Conservation (phyloP, 2,888 invertebrate species). For the Elysia crispata region DNA sequence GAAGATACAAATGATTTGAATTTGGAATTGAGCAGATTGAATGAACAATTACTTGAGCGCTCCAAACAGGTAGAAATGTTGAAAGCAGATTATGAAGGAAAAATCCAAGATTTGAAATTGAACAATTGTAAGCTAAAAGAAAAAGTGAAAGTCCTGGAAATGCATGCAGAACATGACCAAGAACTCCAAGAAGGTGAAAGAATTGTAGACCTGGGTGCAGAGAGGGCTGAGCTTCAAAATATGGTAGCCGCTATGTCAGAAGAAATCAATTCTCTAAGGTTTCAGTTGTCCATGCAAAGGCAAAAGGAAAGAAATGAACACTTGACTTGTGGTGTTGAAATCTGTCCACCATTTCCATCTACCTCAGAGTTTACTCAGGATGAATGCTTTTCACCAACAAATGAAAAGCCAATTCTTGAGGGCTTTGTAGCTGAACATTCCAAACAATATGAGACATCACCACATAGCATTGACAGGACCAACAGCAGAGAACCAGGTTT, state of each 20-base stretch:
- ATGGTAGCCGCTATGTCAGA: slow-evolving; percentile 46
- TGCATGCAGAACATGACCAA: slow-evolving; percentile 29
- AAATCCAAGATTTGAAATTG: slow-evolving; percentile 32
- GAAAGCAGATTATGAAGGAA: slow-evolving; percentile 33
- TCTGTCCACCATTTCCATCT: not conserved
- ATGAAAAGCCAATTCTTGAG: slow-evolving; percentile 28
- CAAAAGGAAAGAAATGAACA: not conserved
- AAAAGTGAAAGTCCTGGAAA: slow-evolving; percentile 13
- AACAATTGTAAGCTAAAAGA: slow-evolving; percentile 32
- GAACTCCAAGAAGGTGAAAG: not conserved
- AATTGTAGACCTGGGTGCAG: not conserved
- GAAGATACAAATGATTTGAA: slow-evolving; percentile 23
- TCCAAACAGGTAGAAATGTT: not conserved
- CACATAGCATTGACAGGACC: not conserved
- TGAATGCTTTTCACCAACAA: slow-evolving; percentile 35
- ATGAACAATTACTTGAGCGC: no score
- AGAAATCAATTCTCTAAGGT: slow-evolving; percentile 47
- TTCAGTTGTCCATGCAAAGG: not conserved
- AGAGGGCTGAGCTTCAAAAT: slow-evolving; percentile 31
- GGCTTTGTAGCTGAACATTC: slow-evolving; percentile 46
- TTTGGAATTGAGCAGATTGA: no score
- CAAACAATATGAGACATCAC: not conserved
- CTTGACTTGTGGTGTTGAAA: slow-evolving; percentile 5
- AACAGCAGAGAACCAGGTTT: slow-evolving; percentile 39
- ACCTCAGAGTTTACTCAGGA: not conserved